Conservation (phyloP, 2,797 vertebrate species). For the Rousettus madagascariensis region DNA sequence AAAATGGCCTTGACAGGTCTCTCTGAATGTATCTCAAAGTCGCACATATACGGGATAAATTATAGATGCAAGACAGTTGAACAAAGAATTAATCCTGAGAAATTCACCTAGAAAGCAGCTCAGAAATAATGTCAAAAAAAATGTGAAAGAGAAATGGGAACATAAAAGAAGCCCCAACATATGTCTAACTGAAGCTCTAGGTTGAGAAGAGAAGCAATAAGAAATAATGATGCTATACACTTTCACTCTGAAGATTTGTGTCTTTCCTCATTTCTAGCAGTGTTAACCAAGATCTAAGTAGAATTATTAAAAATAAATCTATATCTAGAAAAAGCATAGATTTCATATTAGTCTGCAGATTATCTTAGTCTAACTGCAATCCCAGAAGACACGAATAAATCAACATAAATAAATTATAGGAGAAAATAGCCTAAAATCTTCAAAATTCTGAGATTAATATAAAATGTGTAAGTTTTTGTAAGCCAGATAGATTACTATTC, state of each 20-base stretch:
- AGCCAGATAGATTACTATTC: not conserved
- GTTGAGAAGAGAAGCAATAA: not conserved
- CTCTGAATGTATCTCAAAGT: not conserved
- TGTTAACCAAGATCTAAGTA: not conserved
- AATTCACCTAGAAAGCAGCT: not conserved
- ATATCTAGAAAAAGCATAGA: not conserved
- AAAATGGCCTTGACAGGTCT: not conserved
- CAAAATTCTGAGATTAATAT: not conserved
- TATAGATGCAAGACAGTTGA: not conserved
- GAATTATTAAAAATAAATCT: slow-evolving; percentile 4
- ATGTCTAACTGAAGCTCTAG: not conserved
- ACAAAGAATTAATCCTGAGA: slow-evolving; percentile 2
- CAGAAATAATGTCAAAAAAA: not conserved
- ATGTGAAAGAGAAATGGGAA: not conserved
- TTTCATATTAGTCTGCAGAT: not conserved
- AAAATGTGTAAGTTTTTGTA: not conserved
- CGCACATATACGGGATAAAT: not conserved
- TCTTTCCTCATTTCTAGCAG: not conserved
- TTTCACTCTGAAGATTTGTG: not conserved
- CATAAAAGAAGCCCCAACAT: not conserved
- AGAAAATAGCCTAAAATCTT: not conserved
- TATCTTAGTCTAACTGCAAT: not conserved
- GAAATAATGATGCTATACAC: not conserved
- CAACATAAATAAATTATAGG: not conserved
- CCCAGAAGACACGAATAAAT: not conserved